Conservation (phyloP, 2,113 vertebrate species). For the Ahaetulla prasina region DNA sequence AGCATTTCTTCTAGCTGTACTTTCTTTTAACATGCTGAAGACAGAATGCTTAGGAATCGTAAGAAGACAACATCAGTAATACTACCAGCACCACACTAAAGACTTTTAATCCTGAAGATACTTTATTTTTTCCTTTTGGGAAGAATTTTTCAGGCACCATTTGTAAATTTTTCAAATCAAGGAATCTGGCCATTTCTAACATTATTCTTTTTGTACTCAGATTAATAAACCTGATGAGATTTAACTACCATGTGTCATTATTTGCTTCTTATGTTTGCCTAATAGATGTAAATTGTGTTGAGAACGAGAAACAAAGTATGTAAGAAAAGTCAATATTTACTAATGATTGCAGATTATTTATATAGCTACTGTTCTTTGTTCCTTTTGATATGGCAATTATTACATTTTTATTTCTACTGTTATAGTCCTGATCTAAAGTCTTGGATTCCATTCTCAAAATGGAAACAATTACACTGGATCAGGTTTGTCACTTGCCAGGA, state of each 20-base stretch:
- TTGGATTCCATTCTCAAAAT: neutral
- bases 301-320: neutral
- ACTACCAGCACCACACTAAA: neutral
- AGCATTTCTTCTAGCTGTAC: neutral
- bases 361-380: neutral
- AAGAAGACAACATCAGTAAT: neutral
- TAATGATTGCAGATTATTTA: neutral
- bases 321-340: neutral
- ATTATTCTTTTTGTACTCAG: neutral
- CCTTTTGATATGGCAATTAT: neutral
- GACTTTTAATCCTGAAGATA: neutral
- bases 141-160: neutral
- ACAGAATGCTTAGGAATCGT: neutral
- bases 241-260: neutral
- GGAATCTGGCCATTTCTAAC: neutral
- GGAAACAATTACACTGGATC: slow-evolving; percentile 11
- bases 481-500: neutral
- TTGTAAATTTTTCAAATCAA: neutral
- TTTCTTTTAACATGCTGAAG: neutral
- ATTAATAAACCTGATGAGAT: neutral
- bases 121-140: neutral
- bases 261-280: neutral
- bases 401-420: neutral
- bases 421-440: neutral
- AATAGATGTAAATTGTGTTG: neutral